Conservation (phyloP, 2,888 invertebrate genomes). For the Nematopogon swammerdamellus region DNA sequence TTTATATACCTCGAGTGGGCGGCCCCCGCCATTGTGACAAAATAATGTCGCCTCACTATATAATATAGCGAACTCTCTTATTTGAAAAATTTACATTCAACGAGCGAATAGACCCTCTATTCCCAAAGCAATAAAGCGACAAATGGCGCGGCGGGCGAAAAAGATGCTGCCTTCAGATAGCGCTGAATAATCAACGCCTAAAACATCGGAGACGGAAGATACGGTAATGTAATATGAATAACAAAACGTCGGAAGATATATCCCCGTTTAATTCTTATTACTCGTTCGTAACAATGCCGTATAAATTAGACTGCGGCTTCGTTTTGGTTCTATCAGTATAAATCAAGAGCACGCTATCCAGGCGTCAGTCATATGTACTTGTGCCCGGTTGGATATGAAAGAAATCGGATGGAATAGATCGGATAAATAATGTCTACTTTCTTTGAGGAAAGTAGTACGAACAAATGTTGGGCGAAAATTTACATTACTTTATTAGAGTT, state of each 20-base stretch:
- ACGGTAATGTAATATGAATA: slow-evolving; percentile 56
- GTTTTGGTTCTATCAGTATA: slow-evolving; percentile 21
- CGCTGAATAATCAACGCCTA: slow-evolving; percentile 56
- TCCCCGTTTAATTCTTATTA: slow-evolving; percentile 51
- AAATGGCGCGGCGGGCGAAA: slow-evolving; percentile 19
- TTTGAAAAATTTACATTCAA: slow-evolving; percentile 12
- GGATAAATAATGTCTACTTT: too few species aligned
- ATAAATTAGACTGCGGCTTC: slow-evolving; percentile 27
- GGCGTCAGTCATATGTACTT: too few species aligned
- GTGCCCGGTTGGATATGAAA: too few species aligned
- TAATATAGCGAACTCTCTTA: slow-evolving; percentile 30
- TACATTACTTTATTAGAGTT: too few species aligned
- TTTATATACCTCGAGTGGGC: slow-evolving; percentile 39
- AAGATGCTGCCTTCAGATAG: slow-evolving; percentile 49
- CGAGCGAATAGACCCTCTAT: slow-evolving; percentile 30
- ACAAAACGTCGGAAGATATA: slow-evolving; percentile 50
- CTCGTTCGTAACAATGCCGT: slow-evolving; percentile 35
- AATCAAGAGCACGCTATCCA: slow-evolving; percentile 16
- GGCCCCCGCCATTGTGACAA: slow-evolving; percentile 54
- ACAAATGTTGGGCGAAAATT: too few species aligned
- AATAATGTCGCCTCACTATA: slow-evolving; percentile 50
- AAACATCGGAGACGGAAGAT: slow-evolving; percentile 56
- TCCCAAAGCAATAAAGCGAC: slow-evolving; percentile 18
- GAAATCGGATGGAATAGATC: too few species aligned
- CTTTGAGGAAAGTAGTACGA: too few species aligned